These are phyloP conservation scores for Phania funesta DNA, from an alignment of 2,888 invertebrate species.

Conservation along the genomic window DNA sequence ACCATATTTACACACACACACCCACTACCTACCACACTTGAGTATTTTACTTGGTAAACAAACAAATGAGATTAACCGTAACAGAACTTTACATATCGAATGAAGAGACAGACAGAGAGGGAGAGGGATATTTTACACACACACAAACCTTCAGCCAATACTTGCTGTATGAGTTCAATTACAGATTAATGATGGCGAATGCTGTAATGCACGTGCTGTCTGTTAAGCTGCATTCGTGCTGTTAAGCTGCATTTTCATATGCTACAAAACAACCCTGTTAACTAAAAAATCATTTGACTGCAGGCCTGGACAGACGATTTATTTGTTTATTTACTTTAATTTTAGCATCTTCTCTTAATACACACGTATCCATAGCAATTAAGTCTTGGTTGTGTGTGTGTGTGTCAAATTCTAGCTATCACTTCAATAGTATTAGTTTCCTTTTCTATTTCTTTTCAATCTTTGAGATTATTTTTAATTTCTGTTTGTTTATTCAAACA, in stretches of 20 bases:
- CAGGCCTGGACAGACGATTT: background rate
- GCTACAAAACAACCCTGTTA: slow-evolving; percentile 29
- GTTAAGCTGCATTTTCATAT: slow-evolving; percentile 13
- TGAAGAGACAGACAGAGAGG: background rate
- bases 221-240: slow-evolving; percentile 50
- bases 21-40: background rate
- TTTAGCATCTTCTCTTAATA: slow-evolving; percentile 20
- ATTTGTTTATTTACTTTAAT: slow-evolving; percentile 37
- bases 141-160: background rate
- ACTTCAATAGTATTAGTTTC: slow-evolving; percentile 37
- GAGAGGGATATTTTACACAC: background rate
- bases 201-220: slow-evolving; percentile 69
- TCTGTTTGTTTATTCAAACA: slow-evolving; percentile 35
- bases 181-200: slow-evolving; percentile 69
- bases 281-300: background rate
- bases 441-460: background rate
- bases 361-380: slow-evolving; percentile 53
- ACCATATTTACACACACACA: background rate
- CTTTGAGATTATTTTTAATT: slow-evolving; percentile 1
- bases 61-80: slow-evolving; percentile 31
- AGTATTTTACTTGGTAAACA: slow-evolving; percentile 18
- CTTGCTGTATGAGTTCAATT: slow-evolving; percentile 66
- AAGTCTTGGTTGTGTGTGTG: slow-evolving; percentile 23
- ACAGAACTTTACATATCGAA: background rate
- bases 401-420: slow-evolving; percentile 32